Base-by-base conservation (phyloP, 1,140 invertebrate genomes). In the Drosophila teissieri region DNA sequence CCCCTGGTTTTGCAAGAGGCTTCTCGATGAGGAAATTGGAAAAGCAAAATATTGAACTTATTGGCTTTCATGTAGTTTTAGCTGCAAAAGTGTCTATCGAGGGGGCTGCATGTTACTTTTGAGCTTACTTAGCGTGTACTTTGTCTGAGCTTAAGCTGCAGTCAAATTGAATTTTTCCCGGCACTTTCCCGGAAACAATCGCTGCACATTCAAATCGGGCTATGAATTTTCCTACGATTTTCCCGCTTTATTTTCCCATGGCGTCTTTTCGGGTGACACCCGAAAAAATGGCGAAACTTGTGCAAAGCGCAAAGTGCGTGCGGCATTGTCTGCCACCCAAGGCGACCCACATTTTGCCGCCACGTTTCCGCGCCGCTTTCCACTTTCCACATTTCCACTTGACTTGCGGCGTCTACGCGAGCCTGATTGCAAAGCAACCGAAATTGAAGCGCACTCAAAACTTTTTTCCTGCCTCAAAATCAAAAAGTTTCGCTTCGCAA, bases 11-110 rank as follows among this genome's bases (percentile, higher is more conserved):
- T 15, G 15, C 8, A 19, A 19, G 42, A 45, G 27, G n/a, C 34
- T 53, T 69, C 36, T 22, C 7, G 4, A 51, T 17, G 63, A 10
- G 48, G 48, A 77, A 77, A 80, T 81, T 74, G 79, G 73, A 88
- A 83, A 83, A 88, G 83, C 82, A 88, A 88, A 88, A 88, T 88
- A 88, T 88, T 88, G 83, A 88, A 88, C 83, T 88, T 88, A 88
- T 88, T 88, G 84, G 83, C 83, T 88, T 89, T 89, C 79, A 77
- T 88, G 80, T 77, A 88, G 83, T 79, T 86, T 72, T 68, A 72
- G 83, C 83, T 51, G 58, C 52, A 75, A 88, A 85, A 78, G 82
- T 84, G 81, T 80, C 81, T 77, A 68, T 80, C 51, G 58, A 51
- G 34, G 53, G n/a, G 57, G 60, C 40, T 31, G 64, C 81, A 73